These are phyloP conservation scores for Boloria euphrosyne DNA, from an alignment of 2,888 invertebrate genomes.

Conservation along the genomic window DNA sequence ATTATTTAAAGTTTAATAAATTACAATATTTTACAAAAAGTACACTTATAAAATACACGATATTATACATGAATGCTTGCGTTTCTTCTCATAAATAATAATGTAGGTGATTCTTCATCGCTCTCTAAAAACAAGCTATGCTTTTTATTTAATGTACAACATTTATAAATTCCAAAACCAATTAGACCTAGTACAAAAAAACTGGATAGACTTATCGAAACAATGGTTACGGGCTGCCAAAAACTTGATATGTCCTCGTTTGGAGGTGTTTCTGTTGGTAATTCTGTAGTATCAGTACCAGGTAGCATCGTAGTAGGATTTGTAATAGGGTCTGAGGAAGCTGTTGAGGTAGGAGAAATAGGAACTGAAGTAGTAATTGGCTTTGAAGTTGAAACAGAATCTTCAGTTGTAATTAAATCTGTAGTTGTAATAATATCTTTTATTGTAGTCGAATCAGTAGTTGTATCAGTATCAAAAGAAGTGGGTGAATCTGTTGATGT, in stretches of 20 bases:
- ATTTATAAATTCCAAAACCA: constrained; percentile 7
- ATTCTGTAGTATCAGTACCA: background rate
- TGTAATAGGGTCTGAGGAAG: too few relatives aligned
- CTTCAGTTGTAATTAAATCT: background rate
- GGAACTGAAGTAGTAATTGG: background rate
- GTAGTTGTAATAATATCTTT: too few relatives aligned
- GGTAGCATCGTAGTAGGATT: background rate
- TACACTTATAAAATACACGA: too few relatives aligned
- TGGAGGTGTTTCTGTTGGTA: background rate
- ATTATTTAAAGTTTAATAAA: too few relatives aligned
- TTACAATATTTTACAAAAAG: too few relatives aligned
- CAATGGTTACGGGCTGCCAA: constrained; percentile 16
- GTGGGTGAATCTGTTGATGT: too few relatives aligned
- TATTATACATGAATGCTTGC: constrained; percentile 6
- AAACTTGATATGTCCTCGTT: background rate
- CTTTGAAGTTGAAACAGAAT: background rate
- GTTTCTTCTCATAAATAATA: constrained; percentile 10
- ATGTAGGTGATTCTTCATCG: constrained; percentile 3
- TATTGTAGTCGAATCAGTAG: background rate
- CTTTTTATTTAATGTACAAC: background rate
- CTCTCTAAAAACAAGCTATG: background rate
- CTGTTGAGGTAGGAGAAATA: too few relatives aligned
- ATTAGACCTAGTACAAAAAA: constrained; percentile 1
- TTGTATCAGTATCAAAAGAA: background rate
- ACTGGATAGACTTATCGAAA: constrained; percentile 6